These are phyloP conservation scores for Dysdera silvatica DNA, from an alignment of 1,140 invertebrate genomes.

Conservation along the genomic window DNA sequence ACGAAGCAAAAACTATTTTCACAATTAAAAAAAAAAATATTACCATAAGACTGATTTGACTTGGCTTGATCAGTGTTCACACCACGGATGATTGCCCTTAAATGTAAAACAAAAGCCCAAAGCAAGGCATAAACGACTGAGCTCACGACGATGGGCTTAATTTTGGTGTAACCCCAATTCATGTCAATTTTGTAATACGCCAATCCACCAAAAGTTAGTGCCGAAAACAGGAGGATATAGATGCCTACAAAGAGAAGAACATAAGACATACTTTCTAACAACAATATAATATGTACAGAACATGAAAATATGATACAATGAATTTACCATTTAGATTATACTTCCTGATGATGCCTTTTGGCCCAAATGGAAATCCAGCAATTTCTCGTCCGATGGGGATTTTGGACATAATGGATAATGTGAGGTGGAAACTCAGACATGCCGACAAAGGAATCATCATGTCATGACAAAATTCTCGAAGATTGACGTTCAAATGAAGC, in stretches of 20 bases:
- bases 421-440: not conserved
- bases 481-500: constrained; percentile 7
- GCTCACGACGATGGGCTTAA: constrained; percentile 1
- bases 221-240: not conserved
- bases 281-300: no score
- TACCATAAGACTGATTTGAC: no score
- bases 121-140: not conserved
- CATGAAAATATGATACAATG: no score
- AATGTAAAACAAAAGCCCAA: not conserved
- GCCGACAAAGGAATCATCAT: constrained; percentile 2
- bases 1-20: no score
- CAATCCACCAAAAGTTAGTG: not conserved
- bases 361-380: not conserved
- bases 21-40: no score
- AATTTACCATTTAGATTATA: constrained; percentile 17
- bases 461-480: not conserved
- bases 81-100: not conserved
- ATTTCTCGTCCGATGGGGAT: constrained; percentile 19
- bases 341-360: not conserved
- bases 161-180: constrained; percentile 18
- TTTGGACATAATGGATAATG: not conserved
- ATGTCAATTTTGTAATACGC: constrained; percentile 11
- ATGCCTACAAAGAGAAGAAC: constrained; percentile 5
- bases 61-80: not conserved
- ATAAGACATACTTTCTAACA: not conserved